A percentile compares a stretch with the other conserved stretches of the same genome.
Conservation (phyloP, 2,888 invertebrate species). For the Perdita meconis region DNA sequence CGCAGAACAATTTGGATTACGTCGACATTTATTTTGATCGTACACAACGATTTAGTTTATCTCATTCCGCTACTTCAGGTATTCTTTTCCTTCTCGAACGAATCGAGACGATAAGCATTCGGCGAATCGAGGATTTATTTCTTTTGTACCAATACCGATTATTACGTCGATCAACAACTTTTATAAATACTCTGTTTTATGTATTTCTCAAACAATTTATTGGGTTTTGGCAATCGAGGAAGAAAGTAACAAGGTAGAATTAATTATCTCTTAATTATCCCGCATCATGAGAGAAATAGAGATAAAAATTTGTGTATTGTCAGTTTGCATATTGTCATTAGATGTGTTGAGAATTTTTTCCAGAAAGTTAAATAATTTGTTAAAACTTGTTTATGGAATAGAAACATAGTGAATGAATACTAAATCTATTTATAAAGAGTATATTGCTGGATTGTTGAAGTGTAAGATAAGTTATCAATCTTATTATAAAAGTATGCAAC, state of each 20-base stretch:
- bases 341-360: too few species aligned
- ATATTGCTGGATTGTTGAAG: too few species aligned
- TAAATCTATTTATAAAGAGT: too few species aligned
- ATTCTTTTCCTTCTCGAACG: not conserved
- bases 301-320: too few species aligned
- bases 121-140: conserved; percentile 37
- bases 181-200: conserved; percentile 31
- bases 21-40: not conserved
- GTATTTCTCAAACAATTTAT: conserved; percentile 25
- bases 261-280: not conserved
- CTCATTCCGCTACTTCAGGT: not conserved
- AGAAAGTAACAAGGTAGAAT: conserved; percentile 7
- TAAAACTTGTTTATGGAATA: too few species aligned
- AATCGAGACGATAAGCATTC: not conserved
- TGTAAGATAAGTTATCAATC: too few species aligned
- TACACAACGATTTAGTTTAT: not conserved
- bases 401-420: too few species aligned
- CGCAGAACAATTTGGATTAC: conserved; percentile 1
- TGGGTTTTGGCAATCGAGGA: conserved; percentile 18
- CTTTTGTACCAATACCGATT: conserved; percentile 42
- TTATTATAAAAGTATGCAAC: too few species aligned
- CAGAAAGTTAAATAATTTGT: too few species aligned
- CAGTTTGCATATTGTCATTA: too few species aligned
- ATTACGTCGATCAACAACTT: conserved; percentile 53
- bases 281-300: not conserved